Base-by-base conservation (phyloP, 37 sponge, comb jelly and placozoan species). In the Axinella damicornis region DNA sequence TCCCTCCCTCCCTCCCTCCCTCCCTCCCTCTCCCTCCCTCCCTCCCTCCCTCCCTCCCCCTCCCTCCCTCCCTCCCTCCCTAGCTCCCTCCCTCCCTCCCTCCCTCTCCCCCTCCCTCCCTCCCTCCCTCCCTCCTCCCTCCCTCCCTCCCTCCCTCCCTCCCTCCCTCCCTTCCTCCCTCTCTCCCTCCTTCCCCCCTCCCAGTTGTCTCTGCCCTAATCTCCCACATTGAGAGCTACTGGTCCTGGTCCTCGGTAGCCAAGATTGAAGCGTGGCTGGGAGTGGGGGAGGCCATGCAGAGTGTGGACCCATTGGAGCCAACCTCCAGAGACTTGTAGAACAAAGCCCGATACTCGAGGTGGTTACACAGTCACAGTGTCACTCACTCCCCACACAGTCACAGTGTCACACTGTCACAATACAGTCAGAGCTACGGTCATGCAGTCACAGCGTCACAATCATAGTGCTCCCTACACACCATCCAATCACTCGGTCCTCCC, bases 261-360 rank as follows among this genome's bases (percentile, higher is more conserved):
- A 54, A 71, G 74, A 39, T 69, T 25, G 80, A 87, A 35, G 73
- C 53, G 27, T 80, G 81, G 81, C 55, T 88, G 69, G 25, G 18
- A 40, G 76, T 69, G 69, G 18, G 31, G 32, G 89, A 89, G 77
- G 55, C 37, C 0, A 58, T 22, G 57, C 41, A 32, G 79, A 41
- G 37, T 89, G 89, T 82, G 89, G 89, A 5, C 76, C 84, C 1
- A 77, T 89, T n/a, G 84, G 78, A 34, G 89, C 89, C 24, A 56
- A 89, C 36, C 62, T 83, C 19, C 65, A 70, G 18, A 57, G 89
- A 78, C 56, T 83, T 22, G 12, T 41, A 53, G 76, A 89, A 69
- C 89, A 89, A 69, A 55, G 35, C 2, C 53, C 30, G 19, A 77
- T 89, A 28, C 89, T 89, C 0, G 65, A 89, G 78, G 89, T 89